Base-by-base conservation (phyloP, 1,140 invertebrate genomes). In the Kradibia gibbosae region DNA sequence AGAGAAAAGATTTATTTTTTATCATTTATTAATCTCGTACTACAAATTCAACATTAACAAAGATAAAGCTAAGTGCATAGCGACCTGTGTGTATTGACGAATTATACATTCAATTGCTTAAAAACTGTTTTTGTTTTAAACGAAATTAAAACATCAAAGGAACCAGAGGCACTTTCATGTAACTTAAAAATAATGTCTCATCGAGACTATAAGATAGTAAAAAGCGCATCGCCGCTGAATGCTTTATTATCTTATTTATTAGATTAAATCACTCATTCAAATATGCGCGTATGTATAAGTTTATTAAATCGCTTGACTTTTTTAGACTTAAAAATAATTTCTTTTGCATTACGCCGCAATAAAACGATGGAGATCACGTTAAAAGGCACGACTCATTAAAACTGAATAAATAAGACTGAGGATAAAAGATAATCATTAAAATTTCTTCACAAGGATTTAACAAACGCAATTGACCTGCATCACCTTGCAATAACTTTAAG, bases 371-470 rank as follows among this genome's bases (percentile, higher is more conserved):
- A 81, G 81, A 85, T 87, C 84, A 88, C 55, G 73, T 87, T 89
- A 87, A 89, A 89, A 88, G 88, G 87, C 87, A 89, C 87, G 87
- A 86, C 86, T 84, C 82, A 88, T 88, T 89, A 86, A 88, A 89
- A 89, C 13, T 85, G 85, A 83, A 71, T 87, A 88, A 88, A 88
- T 82, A 84, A 87, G 82, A 86, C 76, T 83, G 76, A 71, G 82
- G 77, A 84, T 85, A 85, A 88, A 87, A 86, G 80, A 85, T 85
- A 82, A 84, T 84, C 73, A 82, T 87, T 86, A 87, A 87, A 87
- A 88, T 85, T 86, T 87, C 72, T 76, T 73, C 42, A 75, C 70
- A 82, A 72, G 81, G 70, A 74, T 79, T 75, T 62, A 3, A 48
- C 20, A 28, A 45, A 42, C 48, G 39, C 36, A 50, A 62, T n/a